Evolutionary conservation across 2,113 vertebrate genomes (phyloP).

Genomic region (Porphyrio hochstetteri): DNA sequence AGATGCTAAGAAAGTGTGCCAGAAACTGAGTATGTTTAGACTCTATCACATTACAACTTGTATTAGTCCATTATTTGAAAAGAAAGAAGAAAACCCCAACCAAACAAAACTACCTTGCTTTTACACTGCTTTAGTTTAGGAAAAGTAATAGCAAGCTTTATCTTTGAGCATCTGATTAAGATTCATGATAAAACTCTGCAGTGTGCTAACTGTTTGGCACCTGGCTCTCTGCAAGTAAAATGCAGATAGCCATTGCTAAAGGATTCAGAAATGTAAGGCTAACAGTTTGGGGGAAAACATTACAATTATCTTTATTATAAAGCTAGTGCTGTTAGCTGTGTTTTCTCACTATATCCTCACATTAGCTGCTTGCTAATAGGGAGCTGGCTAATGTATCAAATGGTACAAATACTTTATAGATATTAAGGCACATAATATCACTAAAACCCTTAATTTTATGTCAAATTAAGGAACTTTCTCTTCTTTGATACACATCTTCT

Average conservation of each 20-base stretch:
- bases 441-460: not conserved
- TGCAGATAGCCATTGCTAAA: not conserved
- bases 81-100: not conserved
- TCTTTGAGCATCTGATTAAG: not conserved
- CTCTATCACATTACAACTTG: not conserved
- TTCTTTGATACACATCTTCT: not conserved
- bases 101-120: not conserved
- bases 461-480: not conserved
- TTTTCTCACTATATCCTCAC: not conserved
- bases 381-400: not conserved
- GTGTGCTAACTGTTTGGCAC: not conserved
- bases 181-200: not conserved
- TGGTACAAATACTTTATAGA: not conserved
- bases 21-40: constrained; percentile 80
- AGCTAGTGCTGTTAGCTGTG: not conserved
- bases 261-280: not conserved
- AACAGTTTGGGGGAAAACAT: not conserved
- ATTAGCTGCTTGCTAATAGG: not conserved
- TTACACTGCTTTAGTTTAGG: not conserved
- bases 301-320: not conserved
- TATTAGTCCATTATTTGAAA: not conserved
- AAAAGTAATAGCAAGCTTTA: not conserved
- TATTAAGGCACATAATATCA: not conserved
- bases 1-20: constrained; percentile 81
- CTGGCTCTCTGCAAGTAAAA: not conserved